Evolutionary conservation across 2,113 vertebrate genomes (phyloP), one percentile per base, ranked within the genome.

Genomic region (Thermophis baileyi): DNA sequence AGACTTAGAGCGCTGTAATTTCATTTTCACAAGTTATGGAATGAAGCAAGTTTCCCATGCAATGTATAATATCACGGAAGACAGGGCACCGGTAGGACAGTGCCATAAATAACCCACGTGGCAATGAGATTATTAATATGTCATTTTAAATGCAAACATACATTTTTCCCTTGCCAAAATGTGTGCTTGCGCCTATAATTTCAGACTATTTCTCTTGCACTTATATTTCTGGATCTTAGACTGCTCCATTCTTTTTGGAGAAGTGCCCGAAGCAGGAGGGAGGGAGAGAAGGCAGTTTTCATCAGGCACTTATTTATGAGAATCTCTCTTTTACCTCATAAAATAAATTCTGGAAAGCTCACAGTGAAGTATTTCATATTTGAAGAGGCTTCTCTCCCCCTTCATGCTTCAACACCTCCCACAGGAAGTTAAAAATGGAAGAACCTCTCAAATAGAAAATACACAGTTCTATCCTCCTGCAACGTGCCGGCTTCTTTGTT

Each of bases 401-500:
- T 94, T 94, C 25, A 27, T 89, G 18, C 92, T 87, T 94, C 92
- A 92, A 74, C 92, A 95, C 89, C 57, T 95, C 53, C 88, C 30
- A 88, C 91, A 7, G 91, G 50, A 92, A 94, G 47, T 93, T 91
- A 91, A 95, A 93, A 87, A 87, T 5, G 27, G 12, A 87, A 22
- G 40, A 47, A 89, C n/a, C 92, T 93, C 92, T 93, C 63, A 90
- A 87, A 93, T 51, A 63, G 89, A 93, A 92, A 90, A 90, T 40
- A 90, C 47, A 46, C 53, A 90, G 50, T 90, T 85, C 3, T 47
- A 30, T 44, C 74, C n/a, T 40, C 40, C 81, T 93, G 81, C 60
- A 90, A 93, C 1, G 16, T 63, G n/a, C 44, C 12, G 46, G 27
- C 35, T 92, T 88, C 46, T 89, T 91, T 94, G 47, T 94, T 95